These are phyloP conservation scores for Buphagus erythrorhynchus DNA, from an alignment of 2,797 vertebrate species.

Conservation along the genomic window DNA sequence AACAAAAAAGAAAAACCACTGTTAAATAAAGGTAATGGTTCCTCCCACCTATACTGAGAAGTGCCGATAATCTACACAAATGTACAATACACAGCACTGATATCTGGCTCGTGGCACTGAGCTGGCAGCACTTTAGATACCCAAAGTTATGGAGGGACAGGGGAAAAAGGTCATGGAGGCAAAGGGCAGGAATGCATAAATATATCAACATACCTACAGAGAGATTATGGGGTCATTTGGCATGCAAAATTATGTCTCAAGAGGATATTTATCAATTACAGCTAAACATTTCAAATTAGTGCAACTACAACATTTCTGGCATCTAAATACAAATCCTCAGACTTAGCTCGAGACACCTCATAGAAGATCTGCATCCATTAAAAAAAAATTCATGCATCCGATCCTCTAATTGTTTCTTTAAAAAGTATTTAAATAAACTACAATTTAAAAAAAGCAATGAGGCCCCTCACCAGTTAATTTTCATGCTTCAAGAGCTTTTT, in stretches of 20 bases:
- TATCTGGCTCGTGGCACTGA: constrained; percentile 82
- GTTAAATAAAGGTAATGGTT: constrained; percentile 98
- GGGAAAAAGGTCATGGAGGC: constrained; percentile 79
- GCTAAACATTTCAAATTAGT: constrained; percentile 80
- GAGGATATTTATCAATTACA: constrained; percentile 78
- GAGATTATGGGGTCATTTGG: constrained; percentile 81
- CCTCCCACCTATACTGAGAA: constrained; percentile 92
- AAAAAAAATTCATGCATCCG: constrained; percentile 83
- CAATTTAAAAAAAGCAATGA: constrained; percentile 84
- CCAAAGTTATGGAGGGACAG: constrained; percentile 79
- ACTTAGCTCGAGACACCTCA: constrained; percentile 79
- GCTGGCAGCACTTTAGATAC: constrained; percentile 83
- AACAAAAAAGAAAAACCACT: constrained; percentile 99
- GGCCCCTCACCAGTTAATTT: constrained; percentile 88
- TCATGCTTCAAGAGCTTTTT: constrained; percentile 87
- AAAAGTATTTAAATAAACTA: constrained; percentile 79
- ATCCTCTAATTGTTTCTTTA: constrained; percentile 75
- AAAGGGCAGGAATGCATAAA: constrained; percentile 81
- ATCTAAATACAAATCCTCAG: constrained; percentile 79
- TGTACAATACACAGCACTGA: constrained; percentile 84
- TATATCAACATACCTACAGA: constrained; percentile 81
- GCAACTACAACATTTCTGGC: constrained; percentile 80
- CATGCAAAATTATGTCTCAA: constrained; percentile 85
- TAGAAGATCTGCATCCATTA: constrained; percentile 85
- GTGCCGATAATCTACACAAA: constrained; percentile 88